Base-by-base conservation (phyloP, 2,113 vertebrate species). In the Channa argus region DNA sequence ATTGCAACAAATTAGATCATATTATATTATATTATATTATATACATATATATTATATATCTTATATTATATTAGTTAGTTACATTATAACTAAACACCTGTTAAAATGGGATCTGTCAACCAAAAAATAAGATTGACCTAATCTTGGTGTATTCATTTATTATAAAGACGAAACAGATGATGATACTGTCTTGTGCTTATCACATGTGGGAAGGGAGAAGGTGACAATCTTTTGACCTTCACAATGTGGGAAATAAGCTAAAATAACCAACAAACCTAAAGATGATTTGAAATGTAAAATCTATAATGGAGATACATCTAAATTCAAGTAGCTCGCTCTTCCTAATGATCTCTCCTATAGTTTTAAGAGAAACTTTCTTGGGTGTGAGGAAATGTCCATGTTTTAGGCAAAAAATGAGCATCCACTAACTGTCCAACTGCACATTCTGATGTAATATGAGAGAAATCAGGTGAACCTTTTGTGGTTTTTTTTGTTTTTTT, bases 371-470 rank as follows among this genome's bases (percentile, higher is more conserved):
- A n/a, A 34, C 55, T 53, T 45, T 41, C 5, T 53, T 45, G 38
- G 14, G 1, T 5, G 14, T 45, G 36, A n/a, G 61, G 65, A 44
- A 44, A 43, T 39, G 54, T 36, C 54, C n/a, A 47, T 46, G 14
- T 59, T 50, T 63, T 54, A 1, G 15, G 58, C n/a, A 59, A 41
- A 56, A 7, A 15, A 39, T 4, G 4, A 51, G 5, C 1, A 2
- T 55, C 7, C 45, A 63, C 2, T 43, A 53, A 53, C 12, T 11
- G 52, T 39, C 39, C n/a, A 44, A 10, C 10, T 12, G 9, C 51
- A 46, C 39, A 62, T 72, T 45, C 41, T 77, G 68, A 63, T 73
- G 56, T 54, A 64, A 52, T 37, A 11, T 6, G 1, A 47, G 4
- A 54, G 33, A 66, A 53, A 6, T 9, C 43, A 44, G 37, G 37